These are phyloP conservation scores for Wiebesia pumilae DNA, from an alignment of 1,140 invertebrate genomes.

Conservation along the genomic window DNA sequence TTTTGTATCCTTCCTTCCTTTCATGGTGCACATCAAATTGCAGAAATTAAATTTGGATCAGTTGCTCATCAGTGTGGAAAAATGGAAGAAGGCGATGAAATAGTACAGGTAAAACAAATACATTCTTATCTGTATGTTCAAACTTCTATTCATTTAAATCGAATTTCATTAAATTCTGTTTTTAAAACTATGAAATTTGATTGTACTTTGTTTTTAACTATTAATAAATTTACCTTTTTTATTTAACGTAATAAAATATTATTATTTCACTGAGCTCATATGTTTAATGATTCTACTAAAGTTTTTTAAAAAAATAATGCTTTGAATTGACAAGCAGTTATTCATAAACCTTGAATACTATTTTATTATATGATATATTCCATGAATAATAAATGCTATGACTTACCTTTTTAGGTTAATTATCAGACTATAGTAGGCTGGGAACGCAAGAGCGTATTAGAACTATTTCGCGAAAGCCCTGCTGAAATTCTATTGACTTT, in stretches of 20 bases:
- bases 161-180: neutral
- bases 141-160: neutral
- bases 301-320: no score
- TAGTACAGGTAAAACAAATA: constrained; percentile 83
- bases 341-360: no score
- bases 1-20: constrained; percentile 90
- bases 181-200: neutral
- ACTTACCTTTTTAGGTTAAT: constrained; percentile 81
- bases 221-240: neutral
- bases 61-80: constrained; percentile 90
- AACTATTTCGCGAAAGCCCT: constrained; percentile 84
- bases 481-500: constrained; percentile 88
- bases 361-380: neutral
- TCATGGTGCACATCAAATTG: constrained; percentile 90
- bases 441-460: constrained; percentile 88
- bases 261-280: neutral
- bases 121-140: neutral
- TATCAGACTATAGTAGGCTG: constrained; percentile 94
- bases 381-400: constrained; percentile 34
- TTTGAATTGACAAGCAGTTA: no score
- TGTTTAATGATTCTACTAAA: neutral
- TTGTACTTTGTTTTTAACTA: neutral
- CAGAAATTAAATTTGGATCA: constrained; percentile 89
- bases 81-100: constrained; percentile 94
- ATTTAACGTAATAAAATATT: neutral